Conservation (phyloP, 2,888 invertebrate genomes). For the Pandemis cinnamomeana region DNA sequence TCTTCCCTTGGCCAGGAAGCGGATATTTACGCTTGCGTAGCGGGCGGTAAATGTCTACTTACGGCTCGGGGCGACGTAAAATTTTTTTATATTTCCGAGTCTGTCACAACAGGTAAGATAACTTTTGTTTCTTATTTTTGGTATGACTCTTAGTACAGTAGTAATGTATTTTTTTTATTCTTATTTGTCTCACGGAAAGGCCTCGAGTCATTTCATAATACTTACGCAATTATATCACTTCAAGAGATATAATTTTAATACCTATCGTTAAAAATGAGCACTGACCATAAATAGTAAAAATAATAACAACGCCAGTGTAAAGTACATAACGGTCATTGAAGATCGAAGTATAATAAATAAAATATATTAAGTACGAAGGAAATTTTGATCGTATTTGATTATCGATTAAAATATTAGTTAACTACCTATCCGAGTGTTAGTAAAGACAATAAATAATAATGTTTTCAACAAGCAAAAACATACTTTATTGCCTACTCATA, state of each 20-base stretch:
- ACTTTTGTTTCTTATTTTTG: too few relatives aligned
- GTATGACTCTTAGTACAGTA: too few relatives aligned
- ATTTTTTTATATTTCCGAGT: too few relatives aligned
- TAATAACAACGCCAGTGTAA: conserved; percentile 20
- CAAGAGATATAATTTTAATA: conserved; percentile 41
- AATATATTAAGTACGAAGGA: conserved; percentile 2
- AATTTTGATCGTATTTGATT: background rate
- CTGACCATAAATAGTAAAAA: conserved; percentile 37
- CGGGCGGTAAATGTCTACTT: too few relatives aligned
- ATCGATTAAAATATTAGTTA: conserved; percentile 25
- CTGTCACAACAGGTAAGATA: too few relatives aligned
- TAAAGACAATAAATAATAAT: conserved; percentile 42
- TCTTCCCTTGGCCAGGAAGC: too few relatives aligned
- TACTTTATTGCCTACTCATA: conserved; percentile 37
- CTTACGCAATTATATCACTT: conserved; percentile 46
- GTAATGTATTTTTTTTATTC: background rate
- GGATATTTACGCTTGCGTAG: too few relatives aligned
- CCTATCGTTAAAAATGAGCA: conserved; percentile 47
- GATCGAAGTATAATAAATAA: background rate
- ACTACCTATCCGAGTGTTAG: conserved; percentile 36
- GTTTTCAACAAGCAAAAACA: conserved; percentile 42
- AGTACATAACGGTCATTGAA: conserved; percentile 1
- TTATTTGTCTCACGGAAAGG: conserved; percentile 7
- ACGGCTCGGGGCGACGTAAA: too few relatives aligned
- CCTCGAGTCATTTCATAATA: conserved; percentile 38